phyloP scores from a whole-genome alignment of 1,140 invertebrate genomes.

The Samia ricini region DNA sequence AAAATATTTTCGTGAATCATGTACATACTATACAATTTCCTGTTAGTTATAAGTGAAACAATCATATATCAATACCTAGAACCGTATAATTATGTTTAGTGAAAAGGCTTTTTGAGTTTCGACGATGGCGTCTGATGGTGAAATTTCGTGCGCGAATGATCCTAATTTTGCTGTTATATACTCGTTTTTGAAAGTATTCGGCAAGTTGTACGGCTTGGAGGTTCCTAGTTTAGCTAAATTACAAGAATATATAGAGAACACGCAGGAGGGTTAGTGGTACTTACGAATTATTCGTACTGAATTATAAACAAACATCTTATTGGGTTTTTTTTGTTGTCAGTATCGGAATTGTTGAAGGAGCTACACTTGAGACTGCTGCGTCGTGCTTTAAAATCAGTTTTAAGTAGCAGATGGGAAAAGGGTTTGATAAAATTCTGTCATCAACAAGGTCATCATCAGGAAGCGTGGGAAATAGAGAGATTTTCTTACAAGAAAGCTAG shows the following conservation, averaged over 20 bases:
- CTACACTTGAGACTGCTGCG: conserved; percentile 93
- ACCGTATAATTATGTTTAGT: conserved; percentile 61
- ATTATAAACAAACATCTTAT: conserved; percentile 66
- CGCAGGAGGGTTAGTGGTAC: conserved; percentile 86
- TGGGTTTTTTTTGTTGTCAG: conserved; percentile 80
- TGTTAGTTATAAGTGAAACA: conserved; percentile 65
- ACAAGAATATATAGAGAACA: conserved; percentile 92
- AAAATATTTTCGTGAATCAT: conserved; percentile 76
- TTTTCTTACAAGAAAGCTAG: conserved; percentile 97
- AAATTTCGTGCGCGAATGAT: conserved; percentile 93
- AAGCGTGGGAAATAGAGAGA: conserved; percentile 97
- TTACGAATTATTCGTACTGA: conserved; percentile 48
- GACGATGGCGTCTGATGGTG: conserved; percentile 91
- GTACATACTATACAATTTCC: conserved; percentile 74
- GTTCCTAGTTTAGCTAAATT: conserved; percentile 88
- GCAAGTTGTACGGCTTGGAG: conserved; percentile 86
- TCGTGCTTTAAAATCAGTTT: conserved; percentile 90
- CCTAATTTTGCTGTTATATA: conserved; percentile 97
- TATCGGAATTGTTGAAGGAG: conserved; percentile 87
- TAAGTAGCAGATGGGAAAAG: conserved; percentile 93
- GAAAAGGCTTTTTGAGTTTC: conserved; percentile 65
- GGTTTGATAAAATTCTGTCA: conserved; percentile 94
- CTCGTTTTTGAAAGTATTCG: conserved; percentile 94
- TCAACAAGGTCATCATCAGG: conserved; percentile 88
- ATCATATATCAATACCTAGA: conserved; percentile 58